Evolutionary conservation across 1,140 invertebrate species (phyloP).

Genomic region (Pachyrhynchus sulphureomaculatus): DNA sequence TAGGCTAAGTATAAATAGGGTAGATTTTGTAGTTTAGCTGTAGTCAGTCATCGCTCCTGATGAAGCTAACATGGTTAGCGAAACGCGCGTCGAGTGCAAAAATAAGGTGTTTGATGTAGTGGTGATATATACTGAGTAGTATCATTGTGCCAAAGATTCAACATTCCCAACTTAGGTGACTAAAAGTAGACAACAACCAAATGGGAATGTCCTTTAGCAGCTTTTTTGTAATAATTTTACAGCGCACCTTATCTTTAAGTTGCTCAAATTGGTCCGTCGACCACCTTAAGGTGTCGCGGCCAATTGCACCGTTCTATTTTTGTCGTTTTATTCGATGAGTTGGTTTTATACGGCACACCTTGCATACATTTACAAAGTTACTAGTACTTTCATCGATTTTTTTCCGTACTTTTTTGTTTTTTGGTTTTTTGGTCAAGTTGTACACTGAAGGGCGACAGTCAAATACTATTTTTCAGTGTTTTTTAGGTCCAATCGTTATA

Average conservation of each 20-base stretch:
- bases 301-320: constrained; percentile 48
- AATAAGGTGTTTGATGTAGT: too few species aligned
- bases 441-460: not conserved
- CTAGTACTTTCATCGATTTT: constrained; percentile 38
- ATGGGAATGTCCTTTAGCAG: constrained; percentile 44
- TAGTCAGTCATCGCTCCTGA: too few species aligned
- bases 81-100: too few species aligned
- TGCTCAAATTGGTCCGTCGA: constrained; percentile 47
- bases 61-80: too few species aligned
- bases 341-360: constrained; percentile 68
- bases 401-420: constrained; percentile 29
- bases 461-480: not conserved
- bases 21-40: too few species aligned
- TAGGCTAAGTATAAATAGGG: too few species aligned
- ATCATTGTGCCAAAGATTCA: too few species aligned
- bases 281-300: constrained; percentile 31
- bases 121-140: too few species aligned
- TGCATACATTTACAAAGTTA: constrained; percentile 60
- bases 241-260: constrained; percentile 55
- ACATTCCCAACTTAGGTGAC: too few species aligned
- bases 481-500: not conserved
- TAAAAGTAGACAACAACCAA: constrained; percentile 1
- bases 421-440: constrained; percentile 16
- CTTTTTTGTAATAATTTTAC: constrained; percentile 53
- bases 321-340: constrained; percentile 55